Conservation (phyloP, 2,113 vertebrate species). For the Rhinoderma darwinii region DNA sequence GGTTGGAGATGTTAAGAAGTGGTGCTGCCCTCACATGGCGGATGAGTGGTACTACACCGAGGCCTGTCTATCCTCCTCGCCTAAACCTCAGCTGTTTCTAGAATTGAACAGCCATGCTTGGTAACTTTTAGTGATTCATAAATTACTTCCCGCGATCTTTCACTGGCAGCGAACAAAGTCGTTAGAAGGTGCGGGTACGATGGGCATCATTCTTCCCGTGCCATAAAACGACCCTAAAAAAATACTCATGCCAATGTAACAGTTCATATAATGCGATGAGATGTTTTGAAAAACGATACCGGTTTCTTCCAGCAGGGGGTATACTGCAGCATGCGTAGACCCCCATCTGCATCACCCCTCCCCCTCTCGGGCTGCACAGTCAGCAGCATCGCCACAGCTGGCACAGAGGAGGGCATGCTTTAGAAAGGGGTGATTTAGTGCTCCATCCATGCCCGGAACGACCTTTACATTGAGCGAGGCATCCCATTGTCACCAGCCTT, state of each 20-base stretch:
- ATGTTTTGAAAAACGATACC: background rate
- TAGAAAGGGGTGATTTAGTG: too few relatives aligned
- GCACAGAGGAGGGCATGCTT: too few relatives aligned
- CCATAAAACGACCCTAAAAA: background rate
- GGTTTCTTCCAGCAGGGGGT: background rate
- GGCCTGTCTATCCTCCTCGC: background rate
- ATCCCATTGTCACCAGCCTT: too few relatives aligned
- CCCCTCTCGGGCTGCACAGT: too few relatives aligned
- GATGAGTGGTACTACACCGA: background rate
- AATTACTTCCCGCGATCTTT: constrained; percentile 5
- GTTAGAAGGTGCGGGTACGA: background rate
- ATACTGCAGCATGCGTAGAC: background rate
- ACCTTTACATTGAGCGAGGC: too few relatives aligned
- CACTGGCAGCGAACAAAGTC: background rate
- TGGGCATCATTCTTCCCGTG: background rate
- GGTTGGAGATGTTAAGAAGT: background rate
- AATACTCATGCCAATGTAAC: background rate
- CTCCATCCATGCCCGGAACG: too few relatives aligned
- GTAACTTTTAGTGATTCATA: constrained; percentile 30
- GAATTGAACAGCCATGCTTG: constrained; percentile 18
- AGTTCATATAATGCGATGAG: background rate
- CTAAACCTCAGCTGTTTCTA: constrained; percentile 8
- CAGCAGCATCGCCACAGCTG: too few relatives aligned
- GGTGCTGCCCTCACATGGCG: constrained; percentile 39
- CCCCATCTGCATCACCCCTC: background rate